A percentile compares a stretch with the other conserved stretches of the same genome.
Conservation (phyloP, 2,888 invertebrate genomes). For the Resseliella maxima region DNA sequence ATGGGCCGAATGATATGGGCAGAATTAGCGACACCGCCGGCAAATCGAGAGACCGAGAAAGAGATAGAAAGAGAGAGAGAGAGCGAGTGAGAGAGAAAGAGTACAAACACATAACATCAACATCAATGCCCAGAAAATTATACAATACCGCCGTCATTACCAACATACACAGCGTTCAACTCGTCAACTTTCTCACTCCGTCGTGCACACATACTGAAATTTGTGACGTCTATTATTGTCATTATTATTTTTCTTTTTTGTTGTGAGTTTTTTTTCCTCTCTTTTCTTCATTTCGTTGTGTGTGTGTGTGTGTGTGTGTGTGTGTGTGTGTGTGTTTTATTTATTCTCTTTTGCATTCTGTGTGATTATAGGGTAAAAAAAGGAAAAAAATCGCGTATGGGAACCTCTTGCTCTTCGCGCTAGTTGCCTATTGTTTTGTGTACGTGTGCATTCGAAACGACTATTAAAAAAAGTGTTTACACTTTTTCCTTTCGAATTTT, state of each 20-base stretch:
- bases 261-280: neutral
- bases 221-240: constrained; percentile 53
- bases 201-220: constrained; percentile 46
- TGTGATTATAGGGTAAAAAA: neutral
- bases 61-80: no score
- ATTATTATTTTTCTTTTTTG: constrained; percentile 48
- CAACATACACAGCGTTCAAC: constrained; percentile 44
- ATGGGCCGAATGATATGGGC: constrained; percentile 32
- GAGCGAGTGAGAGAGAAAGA: neutral
- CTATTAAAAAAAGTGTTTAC: constrained; percentile 42
- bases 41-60: neutral
- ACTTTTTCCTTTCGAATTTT: constrained; percentile 43
- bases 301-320: no score
- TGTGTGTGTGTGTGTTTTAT: no score
- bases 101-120: constrained; percentile 32
- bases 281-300: neutral
- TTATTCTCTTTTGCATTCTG: neutral
- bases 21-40: constrained; percentile 53
- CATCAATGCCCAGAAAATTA: constrained; percentile 53
- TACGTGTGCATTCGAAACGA: constrained; percentile 40
- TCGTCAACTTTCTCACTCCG: constrained; percentile 48
- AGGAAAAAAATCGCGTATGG: constrained; percentile 22
- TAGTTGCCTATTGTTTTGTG: constrained; percentile 2
- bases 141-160: constrained; percentile 51
- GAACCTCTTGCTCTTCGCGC: constrained; percentile 8